Evolutionary conservation across 2,113 vertebrate species (phyloP), one percentile per base, ranked within the genome.

Genomic region (Synodontis membranacea): DNA sequence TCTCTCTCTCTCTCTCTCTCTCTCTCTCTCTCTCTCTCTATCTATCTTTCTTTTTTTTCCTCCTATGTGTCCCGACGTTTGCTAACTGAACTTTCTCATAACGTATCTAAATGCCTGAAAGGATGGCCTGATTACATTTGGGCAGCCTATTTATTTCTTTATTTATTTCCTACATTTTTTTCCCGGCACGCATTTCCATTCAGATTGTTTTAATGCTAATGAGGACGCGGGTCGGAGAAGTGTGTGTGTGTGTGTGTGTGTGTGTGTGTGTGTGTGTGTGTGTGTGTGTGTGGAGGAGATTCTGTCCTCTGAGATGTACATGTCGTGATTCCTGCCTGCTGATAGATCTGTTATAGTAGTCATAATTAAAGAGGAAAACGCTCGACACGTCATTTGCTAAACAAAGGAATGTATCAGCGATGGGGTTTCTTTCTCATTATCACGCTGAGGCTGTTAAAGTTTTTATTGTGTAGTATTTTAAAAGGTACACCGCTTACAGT

Each of bases 131-230:
- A 93, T 93, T 93, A 88, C 90, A 93, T 90, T 88, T 84, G 84
- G 89, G 82, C 81, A 60, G 84, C 48, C 62, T 70, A 56, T 86
- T 90, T 92, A 83, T 91, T 89, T 54, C 82, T 74, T 39, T 80
- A 81, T 86, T 86, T 86, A 86, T 86, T 86, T 70, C 34, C 39
- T 42, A 34, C 1, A 4, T 54, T 50, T 78, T 76, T 52, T n/a
- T 23, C 28, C 46, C 48, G 56, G 42, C 86, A 56, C 86, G 72
- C 86, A 93, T 93, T 93, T 93, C 91, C 91, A 93, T 93, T 92
- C 91, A 92, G 89, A 93, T 93, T 91, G 92, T 93, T 93, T 92
- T 91, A 92, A 93, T 93, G 92, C 93, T 91, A 92, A 93, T 93
- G 86, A 68, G 85, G 83, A 31, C 64, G 14, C 10, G n/a, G 62